Evolutionary conservation across 1,140 invertebrate genomes (phyloP), one percentile per base, ranked within the genome.

Genomic region (Drosophila erecta): DNA sequence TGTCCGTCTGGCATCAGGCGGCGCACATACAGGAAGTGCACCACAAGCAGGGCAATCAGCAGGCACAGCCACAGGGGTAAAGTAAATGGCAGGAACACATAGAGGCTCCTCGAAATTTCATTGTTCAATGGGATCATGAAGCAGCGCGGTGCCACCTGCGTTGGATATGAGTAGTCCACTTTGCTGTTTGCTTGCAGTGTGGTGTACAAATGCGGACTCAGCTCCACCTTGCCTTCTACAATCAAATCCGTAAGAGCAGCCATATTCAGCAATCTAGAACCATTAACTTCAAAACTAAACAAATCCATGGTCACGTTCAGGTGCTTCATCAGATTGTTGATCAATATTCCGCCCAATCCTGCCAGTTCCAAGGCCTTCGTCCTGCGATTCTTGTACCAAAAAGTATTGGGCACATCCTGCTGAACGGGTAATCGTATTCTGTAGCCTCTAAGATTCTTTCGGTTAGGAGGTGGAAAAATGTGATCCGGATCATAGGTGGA

Each of bases 121-220:
- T 72, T 50, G 11, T 46, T 33, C 35, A 60, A 15, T 0, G 84
- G 84, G 6, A 89, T 6, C 85, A 90, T 84, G 27, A 89, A 84
- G 30, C 84, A 90, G 1, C 85, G 67, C 0, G 35, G 41, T 30
- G 66, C 24, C 24, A 90, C 30, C 7, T 46, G 24, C 8, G 50
- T 53, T 1, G 84, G 76, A 66, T 89, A 89, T 4, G 85, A 80
- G 49, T 89, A 90, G 38, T 89, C 84, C 40, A 89, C 73, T 2
- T 17, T 2, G 0, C 1, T 33, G 30, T 49, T 54, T 0, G 41
- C 40, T 1, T 74, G 59, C 41, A 89, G 22, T 0, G 76, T 84
- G n/a, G 81, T 76, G 24, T 58, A 75, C 37, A 74, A 56, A 44
- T 89, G 85, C 11, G 85, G 79, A 44, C 85, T 90, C 10, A 89